Base-by-base conservation (phyloP, 2,797 vertebrate genomes). In the Pitangus sulphuratus region DNA sequence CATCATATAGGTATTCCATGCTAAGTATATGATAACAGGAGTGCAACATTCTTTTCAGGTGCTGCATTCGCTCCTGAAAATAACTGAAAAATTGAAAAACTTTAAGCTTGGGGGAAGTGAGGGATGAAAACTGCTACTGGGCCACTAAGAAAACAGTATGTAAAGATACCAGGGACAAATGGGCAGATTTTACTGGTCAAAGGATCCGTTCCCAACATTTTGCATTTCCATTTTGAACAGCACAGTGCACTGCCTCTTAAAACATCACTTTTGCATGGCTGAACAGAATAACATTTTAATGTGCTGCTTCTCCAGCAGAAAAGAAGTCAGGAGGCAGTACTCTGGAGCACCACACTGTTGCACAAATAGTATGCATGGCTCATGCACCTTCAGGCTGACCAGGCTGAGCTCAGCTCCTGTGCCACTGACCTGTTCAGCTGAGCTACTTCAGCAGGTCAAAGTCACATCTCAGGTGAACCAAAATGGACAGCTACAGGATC, bases 281-380 rank as follows among this genome's bases (percentile, higher is more conserved):
- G 26, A 74, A 56, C 8, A 24, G 3, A 26, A 5, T 21, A 70
- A 30, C 9, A n/a, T 19, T 84, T 82, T 35, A 48, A 47, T 2
- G 4, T 6, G 37, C 50, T 28, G 21, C 37, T 71, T 42, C 72
- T 71, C 42, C 48, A 53, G 45, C 33, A 51, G 31, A 24, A n/a
- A 16, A 44, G n/a, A 13, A 57, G 39, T 7, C 15, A 25, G 20
- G 50, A 45, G 9, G 39, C 53, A 48, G 30, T 12, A 25, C 1
- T 15, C 37, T 5, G 33, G 58, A 60, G 56, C 39, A 64, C 31
- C 44, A 47, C 7, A 17, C 18, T 68, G 26, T 15, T 22, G 15
- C 2, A 40, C 1, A 2, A 22, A 35, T 9, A 30, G 57, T 50
- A 78, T 1, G 3, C 10, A 28, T 3, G 0, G 4, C 14, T 42